phyloP scores from a whole-genome alignment of 2,797 vertebrate genomes.

The Onychomys torridus region DNA sequence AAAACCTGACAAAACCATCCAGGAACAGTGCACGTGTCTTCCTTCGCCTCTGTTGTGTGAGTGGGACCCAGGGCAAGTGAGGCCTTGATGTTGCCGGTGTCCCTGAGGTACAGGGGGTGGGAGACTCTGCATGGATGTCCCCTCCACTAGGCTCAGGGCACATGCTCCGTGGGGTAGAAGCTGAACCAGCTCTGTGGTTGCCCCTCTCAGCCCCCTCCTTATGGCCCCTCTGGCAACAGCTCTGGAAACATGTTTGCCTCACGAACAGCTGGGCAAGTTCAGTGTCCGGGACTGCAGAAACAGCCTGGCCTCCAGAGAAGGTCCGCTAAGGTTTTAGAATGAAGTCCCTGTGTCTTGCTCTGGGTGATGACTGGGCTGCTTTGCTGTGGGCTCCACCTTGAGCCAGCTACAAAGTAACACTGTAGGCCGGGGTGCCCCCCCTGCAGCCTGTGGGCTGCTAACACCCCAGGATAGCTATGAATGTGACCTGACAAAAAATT shows the following conservation, averaged over 20 bases:
- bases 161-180: not conserved
- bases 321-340: slow-evolving; percentile 68
- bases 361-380: slow-evolving; percentile 52
- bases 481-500: not conserved
- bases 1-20: slow-evolving; percentile 64
- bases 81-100: not conserved
- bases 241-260: not conserved
- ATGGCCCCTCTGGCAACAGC: not conserved
- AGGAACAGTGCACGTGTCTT: slow-evolving; percentile 72
- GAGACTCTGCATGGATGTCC: accelerated
- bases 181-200: accelerated
- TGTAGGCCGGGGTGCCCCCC: not conserved
- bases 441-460: not conserved
- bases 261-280: not conserved
- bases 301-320: not conserved
- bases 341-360: slow-evolving; percentile 72
- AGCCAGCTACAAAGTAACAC: not conserved
- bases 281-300: not conserved
- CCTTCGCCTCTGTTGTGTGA: slow-evolving; percentile 57
- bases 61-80: slow-evolving; percentile 61
- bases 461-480: not conserved
- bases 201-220: accelerated
- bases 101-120: not conserved
- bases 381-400: slow-evolving; percentile 58
- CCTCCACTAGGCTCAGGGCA: not conserved